Conservation (phyloP, 2,113 vertebrate genomes). For the Athene cunicularia region DNA sequence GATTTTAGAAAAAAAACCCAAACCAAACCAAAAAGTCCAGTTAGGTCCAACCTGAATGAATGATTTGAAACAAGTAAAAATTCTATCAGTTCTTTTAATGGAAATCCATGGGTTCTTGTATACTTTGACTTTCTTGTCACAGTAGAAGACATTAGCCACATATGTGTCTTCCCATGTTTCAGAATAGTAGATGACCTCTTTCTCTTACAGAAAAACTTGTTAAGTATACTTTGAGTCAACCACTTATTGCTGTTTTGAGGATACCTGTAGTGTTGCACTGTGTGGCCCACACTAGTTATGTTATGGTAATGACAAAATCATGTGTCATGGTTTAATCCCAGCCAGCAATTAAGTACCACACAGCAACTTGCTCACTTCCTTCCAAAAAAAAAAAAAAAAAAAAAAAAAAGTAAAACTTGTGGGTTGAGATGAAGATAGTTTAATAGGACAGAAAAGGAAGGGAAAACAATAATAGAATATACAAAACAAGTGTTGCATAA, state of each 20-base stretch:
- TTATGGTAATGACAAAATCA: background rate
- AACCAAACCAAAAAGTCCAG: background rate
- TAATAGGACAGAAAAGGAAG: too few species aligned
- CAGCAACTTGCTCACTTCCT: too few species aligned
- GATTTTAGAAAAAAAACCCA: background rate
- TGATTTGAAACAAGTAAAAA: background rate
- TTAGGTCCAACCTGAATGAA: background rate
- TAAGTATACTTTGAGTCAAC: background rate
- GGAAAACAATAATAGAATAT: too few species aligned
- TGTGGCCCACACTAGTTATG: background rate
- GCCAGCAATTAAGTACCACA: too few species aligned
- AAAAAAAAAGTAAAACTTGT: too few species aligned
- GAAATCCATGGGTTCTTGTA: background rate
- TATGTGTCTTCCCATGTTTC: background rate
- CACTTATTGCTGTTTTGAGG: background rate
- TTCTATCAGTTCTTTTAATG: background rate
- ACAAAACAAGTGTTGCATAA: too few species aligned
- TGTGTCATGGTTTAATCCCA: too few species aligned
- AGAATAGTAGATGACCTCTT: background rate
- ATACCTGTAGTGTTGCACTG: background rate
- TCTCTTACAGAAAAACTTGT: background rate
- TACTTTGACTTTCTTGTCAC: background rate
- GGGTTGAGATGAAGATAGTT: too few species aligned
- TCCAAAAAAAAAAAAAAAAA: too few species aligned
- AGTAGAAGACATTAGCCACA: background rate